A percentile compares a stretch with the other conserved stretches of the same genome.
phyloP scores from a whole-genome alignment of 2,113 vertebrate species.

The Plotosus lineatus region DNA sequence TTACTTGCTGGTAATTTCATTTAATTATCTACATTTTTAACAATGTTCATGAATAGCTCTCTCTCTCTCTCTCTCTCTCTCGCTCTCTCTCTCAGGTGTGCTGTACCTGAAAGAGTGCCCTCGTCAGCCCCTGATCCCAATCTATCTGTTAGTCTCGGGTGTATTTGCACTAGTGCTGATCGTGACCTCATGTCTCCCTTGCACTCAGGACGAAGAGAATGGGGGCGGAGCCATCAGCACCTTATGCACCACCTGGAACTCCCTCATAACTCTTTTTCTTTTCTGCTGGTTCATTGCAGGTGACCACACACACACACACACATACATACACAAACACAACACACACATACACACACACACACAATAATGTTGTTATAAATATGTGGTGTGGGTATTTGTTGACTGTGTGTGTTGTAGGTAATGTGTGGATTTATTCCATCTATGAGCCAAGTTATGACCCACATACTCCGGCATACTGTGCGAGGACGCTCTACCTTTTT shows the following conservation, averaged over 20 bases:
- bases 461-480: neutral
- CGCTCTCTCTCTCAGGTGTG: conserved; percentile 32
- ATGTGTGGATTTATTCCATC: conserved; percentile 63
- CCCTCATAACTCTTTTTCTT: conserved; percentile 57
- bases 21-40: neutral
- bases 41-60: neutral
- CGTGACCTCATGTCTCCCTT: conserved; percentile 56
- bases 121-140: conserved; percentile 52
- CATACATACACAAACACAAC: neutral
- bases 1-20: neutral
- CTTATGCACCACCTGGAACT: conserved; percentile 59
- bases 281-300: conserved; percentile 64
- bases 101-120: conserved; percentile 52
- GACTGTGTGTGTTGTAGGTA: conserved; percentile 48
- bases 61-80: neutral
- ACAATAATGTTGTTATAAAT: no score
- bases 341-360: neutral
- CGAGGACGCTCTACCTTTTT: conserved; percentile 61
- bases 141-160: conserved; percentile 59
- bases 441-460: conserved; percentile 52
- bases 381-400: neutral
- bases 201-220: conserved; percentile 45
- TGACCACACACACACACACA: conserved; percentile 11
- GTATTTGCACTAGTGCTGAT: conserved; percentile 42
- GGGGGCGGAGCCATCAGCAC: conserved; percentile 36